Percentiles rank a stretch among this genome's conserved stretches.
Conservation (phyloP, 30 jellyfish, hydroid and myxozoan species). For the Turritopsis dohrnii region DNA sequence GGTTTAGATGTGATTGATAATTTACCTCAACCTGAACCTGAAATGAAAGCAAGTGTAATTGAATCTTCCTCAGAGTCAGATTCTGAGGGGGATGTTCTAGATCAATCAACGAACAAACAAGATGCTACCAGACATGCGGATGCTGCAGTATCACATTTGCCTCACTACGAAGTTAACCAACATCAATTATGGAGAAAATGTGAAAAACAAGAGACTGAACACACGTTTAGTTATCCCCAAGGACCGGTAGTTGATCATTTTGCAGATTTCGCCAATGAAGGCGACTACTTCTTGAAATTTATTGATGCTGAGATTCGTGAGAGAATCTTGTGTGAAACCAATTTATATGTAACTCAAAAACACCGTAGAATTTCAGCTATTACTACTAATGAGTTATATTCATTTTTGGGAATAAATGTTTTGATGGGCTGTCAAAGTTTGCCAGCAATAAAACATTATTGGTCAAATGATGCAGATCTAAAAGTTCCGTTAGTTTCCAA, state of each 20-base stretch:
- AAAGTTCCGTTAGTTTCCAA: conserved; percentile 41
- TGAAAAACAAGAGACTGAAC: no score
- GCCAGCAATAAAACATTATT: conserved; percentile 18
- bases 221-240: conserved; percentile 10
- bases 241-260: conserved; percentile 51
- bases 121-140: no score
- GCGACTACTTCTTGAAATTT: conserved; percentile 36
- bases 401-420: conserved; percentile 40
- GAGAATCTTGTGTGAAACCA: conserved; percentile 45
- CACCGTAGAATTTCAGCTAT: conserved; percentile 32
- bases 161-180: no score
- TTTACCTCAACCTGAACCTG: neutral
- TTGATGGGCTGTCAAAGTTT: conserved; percentile 53
- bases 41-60: neutral
- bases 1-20: neutral
- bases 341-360: conserved; percentile 36
- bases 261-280: conserved; percentile 37
- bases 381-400: conserved; percentile 28
- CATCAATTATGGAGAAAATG: no score
- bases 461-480: conserved; percentile 37
- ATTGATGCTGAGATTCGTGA: conserved; percentile 38
- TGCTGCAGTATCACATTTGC: no score
- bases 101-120: neutral
- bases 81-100: neutral
- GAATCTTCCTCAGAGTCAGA: neutral